Evolutionary conservation across 2,888 invertebrate genomes (phyloP).

Genomic region (Diarsia mendica): DNA sequence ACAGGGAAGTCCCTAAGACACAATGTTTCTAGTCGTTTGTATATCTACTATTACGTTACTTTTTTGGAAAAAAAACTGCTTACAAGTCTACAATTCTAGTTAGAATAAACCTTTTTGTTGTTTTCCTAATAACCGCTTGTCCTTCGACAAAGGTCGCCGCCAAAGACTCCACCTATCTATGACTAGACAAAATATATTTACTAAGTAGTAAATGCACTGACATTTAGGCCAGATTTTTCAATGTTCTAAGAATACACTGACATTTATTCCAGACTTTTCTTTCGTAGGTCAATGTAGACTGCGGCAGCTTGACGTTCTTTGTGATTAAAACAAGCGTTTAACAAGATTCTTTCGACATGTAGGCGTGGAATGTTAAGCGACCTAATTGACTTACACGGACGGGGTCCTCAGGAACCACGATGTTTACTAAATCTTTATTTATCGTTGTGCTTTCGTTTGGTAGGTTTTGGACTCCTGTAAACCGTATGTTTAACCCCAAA

Average conservation of each 20-base stretch:
- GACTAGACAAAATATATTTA: too few species aligned
- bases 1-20: too few species aligned
- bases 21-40: background rate
- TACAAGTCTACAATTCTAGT: background rate
- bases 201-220: too few species aligned
- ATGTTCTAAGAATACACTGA: background rate
- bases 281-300: conserved; percentile 9
- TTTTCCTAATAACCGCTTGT: too few species aligned
- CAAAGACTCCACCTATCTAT: too few species aligned
- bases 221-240: background rate
- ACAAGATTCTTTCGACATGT: conserved; percentile 39
- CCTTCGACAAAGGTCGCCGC: too few species aligned
- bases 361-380: conserved; percentile 28
- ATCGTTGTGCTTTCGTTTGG: background rate
- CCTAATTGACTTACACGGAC: conserved; percentile 28
- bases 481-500: background rate
- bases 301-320: conserved; percentile 14
- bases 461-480: background rate
- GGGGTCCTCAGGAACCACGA: background rate
- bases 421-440: background rate
- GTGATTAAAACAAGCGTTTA: conserved; percentile 35
- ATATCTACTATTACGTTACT: background rate
- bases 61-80: background rate
- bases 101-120: too few species aligned
- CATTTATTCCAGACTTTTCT: background rate